Conservation (phyloP, 2,797 vertebrate genomes). For the Nannoperca australis region DNA sequence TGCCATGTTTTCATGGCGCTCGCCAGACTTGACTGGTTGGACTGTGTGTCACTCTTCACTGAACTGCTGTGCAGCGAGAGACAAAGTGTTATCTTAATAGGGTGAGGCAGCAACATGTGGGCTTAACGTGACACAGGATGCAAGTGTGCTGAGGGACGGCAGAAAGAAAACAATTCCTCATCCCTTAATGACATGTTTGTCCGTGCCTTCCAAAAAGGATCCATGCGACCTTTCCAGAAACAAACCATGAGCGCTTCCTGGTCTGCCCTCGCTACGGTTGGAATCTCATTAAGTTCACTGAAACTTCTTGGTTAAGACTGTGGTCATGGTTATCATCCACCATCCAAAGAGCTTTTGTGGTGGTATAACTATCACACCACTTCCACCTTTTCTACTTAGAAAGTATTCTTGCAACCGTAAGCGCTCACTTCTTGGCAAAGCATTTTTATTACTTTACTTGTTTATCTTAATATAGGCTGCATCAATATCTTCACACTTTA, state of each 20-base stretch:
- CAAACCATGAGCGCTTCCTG: not conserved
- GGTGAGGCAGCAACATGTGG: slow-evolving; percentile 39
- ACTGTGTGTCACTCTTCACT: slow-evolving; percentile 29
- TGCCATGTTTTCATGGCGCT: slow-evolving; percentile 4
- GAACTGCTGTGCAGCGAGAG: slow-evolving; percentile 14
- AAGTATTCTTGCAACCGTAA: not conserved
- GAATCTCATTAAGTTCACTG: not conserved
- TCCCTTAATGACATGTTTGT: slow-evolving; percentile 17
- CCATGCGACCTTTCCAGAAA: not conserved
- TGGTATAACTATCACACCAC: not conserved
- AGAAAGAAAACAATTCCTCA: slow-evolving; percentile 28
- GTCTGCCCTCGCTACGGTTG: not conserved
- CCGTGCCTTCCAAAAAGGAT: not conserved
- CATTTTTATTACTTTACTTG: not conserved
- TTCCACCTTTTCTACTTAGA: not conserved
- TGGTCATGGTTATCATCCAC: slow-evolving; percentile 4
- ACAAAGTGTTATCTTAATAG: slow-evolving; percentile 25
- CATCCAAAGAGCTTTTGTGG: not conserved
- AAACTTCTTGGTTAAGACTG: not conserved
- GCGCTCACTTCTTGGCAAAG: not conserved
- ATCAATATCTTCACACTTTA: slow-evolving; percentile 52
- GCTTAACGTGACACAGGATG: slow-evolving; percentile 26
- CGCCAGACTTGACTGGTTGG: slow-evolving; percentile 17
- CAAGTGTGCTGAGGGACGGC: slow-evolving; percentile 18
- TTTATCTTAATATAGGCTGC: slow-evolving; percentile 10